These are phyloP conservation scores for Cheirogaleus major DNA, from an alignment of 2,797 vertebrate genomes.

Conservation along the genomic window DNA sequence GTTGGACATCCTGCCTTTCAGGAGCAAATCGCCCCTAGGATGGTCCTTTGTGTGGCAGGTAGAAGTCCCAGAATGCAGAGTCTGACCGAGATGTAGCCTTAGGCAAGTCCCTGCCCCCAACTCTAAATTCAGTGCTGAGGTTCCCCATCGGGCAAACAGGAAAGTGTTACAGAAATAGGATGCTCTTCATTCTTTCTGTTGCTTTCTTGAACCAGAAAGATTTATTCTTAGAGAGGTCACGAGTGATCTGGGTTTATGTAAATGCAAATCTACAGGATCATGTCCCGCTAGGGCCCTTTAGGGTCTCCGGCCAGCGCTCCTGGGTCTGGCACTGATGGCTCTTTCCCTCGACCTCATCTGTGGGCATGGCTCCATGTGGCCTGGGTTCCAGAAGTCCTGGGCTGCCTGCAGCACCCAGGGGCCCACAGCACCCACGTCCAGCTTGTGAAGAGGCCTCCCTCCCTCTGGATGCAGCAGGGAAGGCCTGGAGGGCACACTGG, in stretches of 20 bases:
- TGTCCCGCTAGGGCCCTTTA: not conserved
- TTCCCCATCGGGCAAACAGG: not conserved
- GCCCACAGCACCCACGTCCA: accelerated
- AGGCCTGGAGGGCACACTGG: not conserved
- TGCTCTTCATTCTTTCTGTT: too few relatives aligned
- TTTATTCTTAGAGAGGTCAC: not conserved
- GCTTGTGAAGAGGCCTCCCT: accelerated
- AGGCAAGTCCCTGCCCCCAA: not conserved
- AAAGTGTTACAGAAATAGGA: not conserved
- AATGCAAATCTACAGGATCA: accelerated
- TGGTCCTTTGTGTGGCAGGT: accelerated
- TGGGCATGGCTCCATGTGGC: accelerated
- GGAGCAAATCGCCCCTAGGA: accelerated
- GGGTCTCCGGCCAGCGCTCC: not conserved
- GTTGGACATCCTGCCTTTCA: accelerated
- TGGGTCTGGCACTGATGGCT: accelerated
- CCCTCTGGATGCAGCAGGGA: not conserved
- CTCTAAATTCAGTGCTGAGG: not conserved
- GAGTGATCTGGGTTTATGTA: accelerated
- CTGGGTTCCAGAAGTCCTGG: accelerated
- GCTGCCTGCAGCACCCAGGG: accelerated
- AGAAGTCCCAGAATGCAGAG: not conserved
- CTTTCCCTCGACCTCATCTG: not conserved
- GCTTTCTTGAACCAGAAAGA: not conserved
- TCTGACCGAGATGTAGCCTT: accelerated